Percentiles rank a stretch among this genome's conserved stretches.
Evolutionary conservation across 2,888 invertebrate genomes (phyloP).

Genomic region (Philopedon plagiatum): DNA sequence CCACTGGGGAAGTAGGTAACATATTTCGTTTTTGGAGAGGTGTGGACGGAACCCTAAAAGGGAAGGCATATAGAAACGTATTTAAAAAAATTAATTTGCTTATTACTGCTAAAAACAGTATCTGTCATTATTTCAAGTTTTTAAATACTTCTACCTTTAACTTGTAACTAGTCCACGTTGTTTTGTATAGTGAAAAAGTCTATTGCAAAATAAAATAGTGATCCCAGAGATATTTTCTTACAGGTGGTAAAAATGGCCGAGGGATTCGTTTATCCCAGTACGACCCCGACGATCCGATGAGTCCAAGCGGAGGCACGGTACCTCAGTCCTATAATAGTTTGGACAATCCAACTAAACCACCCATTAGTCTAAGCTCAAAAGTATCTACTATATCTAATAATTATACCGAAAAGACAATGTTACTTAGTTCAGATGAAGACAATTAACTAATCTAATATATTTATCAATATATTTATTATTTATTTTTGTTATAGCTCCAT

Average conservation of each 20-base stretch:
- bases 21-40: no score
- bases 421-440: constrained; percentile 96
- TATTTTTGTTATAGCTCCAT: constrained; percentile 43
- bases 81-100: no score
- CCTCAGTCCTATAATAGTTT: constrained; percentile 64
- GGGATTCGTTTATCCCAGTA: constrained; percentile 78
- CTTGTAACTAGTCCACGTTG: no score
- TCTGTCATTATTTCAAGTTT: no score
- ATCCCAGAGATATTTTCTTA: constrained; percentile 4
- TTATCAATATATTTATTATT: constrained; percentile 14
- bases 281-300: constrained; percentile 78
- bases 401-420: constrained; percentile 96
- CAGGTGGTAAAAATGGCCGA: constrained; percentile 76
- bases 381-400: constrained; percentile 87
- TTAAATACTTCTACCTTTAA: no score
- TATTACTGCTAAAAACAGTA: no score
- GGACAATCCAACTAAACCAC: constrained; percentile 59
- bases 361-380: constrained; percentile 71
- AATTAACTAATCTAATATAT: constrained; percentile 56
- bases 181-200: no score
- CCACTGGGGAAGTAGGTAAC: no score
- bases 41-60: no score
- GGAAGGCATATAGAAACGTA: no score
- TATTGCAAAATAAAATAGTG: background rate
- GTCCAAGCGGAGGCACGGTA: constrained; percentile 66